These are phyloP conservation scores for Pao palembangensis DNA, from an alignment of 2,113 vertebrate genomes.

Conservation along the genomic window DNA sequence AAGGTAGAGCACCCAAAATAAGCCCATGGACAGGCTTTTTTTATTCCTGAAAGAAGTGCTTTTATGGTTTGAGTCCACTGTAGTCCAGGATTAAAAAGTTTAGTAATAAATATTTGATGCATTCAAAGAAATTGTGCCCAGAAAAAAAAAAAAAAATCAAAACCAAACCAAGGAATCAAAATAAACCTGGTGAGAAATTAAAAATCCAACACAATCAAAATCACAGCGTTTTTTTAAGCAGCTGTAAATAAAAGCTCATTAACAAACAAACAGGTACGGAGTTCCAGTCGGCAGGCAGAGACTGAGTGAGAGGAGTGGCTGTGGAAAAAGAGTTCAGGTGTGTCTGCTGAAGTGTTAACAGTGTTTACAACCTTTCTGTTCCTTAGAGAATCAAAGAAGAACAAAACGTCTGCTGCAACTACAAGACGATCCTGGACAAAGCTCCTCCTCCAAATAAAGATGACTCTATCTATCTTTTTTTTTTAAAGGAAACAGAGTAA, in stretches of 20 bases:
- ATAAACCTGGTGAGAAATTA: neutral
- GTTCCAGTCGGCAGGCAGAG: no score
- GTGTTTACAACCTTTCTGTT: conserved; percentile 44
- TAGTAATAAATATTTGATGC: neutral
- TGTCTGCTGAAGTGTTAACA: conserved; percentile 9
- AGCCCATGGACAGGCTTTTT: neutral
- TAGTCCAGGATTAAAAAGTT: neutral
- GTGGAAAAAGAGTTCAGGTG: conserved; percentile 21
- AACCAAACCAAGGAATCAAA: neutral
- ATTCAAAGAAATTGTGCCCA: neutral
- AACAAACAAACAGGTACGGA: no score
- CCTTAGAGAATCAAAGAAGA: conserved; percentile 20
- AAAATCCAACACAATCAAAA: neutral
- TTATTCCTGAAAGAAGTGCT: neutral
- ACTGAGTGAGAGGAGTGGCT: neutral
- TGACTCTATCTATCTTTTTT: neutral
- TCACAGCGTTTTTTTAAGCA: neutral
- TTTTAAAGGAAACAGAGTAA: no score
- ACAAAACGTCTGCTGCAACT: conserved; percentile 16
- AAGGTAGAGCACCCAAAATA: neutral
- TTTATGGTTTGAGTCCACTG: neutral
- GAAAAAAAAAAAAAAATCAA: neutral
- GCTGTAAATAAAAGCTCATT: neutral
- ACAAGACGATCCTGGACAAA: neutral
- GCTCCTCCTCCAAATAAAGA: conserved; percentile 20